These are phyloP conservation scores for Mythimna pallens DNA, from an alignment of 2,888 invertebrate genomes.

Conservation along the genomic window DNA sequence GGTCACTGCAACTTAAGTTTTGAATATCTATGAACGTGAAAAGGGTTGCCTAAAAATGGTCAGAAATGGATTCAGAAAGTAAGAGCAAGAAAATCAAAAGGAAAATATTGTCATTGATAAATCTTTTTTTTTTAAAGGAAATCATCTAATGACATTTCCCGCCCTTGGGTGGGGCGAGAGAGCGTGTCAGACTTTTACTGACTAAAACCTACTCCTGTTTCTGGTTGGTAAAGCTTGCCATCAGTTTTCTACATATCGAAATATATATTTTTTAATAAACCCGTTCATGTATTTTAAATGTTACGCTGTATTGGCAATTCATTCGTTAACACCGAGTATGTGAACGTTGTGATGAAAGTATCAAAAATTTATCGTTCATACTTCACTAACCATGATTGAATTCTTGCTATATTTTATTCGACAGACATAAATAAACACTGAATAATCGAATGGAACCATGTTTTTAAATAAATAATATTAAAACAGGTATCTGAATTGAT, in stretches of 20 bases:
- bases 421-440: conserved; percentile 32
- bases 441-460: conserved; percentile 11
- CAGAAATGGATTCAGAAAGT: no score
- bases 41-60: no score
- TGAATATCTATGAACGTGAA: no score
- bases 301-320: conserved; percentile 14
- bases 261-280: not conserved
- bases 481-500: not conserved
- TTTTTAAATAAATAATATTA: not conserved
- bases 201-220: no score
- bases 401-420: conserved; percentile 31
- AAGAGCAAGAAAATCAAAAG: no score
- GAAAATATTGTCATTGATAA: no score
- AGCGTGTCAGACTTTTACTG: no score
- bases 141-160: no score
- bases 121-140: not conserved
- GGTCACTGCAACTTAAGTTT: no score
- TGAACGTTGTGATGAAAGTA: conserved; percentile 52
- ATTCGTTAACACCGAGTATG: conserved; percentile 17
- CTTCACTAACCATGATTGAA: conserved; percentile 42
- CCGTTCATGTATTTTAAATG: conserved; percentile 4
- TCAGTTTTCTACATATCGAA: not conserved
- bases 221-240: no score
- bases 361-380: conserved; percentile 50
- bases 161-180: no score